Percentiles rank a stretch among this genome's conserved stretches.
These are phyloP conservation scores for Oenanthe melanoleuca DNA, from an alignment of 2,113 vertebrate genomes.

Conservation along the genomic window DNA sequence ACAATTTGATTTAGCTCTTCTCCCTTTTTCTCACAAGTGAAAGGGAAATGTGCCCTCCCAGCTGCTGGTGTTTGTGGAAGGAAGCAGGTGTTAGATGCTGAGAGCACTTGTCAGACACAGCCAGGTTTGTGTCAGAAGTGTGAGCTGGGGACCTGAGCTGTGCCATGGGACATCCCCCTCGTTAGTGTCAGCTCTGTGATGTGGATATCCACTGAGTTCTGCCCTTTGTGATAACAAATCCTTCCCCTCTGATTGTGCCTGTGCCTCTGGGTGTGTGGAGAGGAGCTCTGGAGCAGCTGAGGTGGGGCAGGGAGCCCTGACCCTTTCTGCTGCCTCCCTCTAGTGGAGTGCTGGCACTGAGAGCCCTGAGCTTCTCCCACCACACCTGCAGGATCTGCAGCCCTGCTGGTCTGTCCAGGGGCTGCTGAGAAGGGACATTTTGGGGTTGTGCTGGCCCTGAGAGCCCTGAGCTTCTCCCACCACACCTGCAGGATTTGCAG, in stretches of 20 bases:
- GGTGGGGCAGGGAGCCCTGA: background rate
- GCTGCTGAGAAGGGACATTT: background rate
- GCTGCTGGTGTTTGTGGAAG: fast-evolving
- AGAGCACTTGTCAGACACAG: background rate
- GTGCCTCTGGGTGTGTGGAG: background rate
- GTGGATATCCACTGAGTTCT: background rate
- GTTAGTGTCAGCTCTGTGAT: background rate
- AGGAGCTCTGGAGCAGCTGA: background rate
- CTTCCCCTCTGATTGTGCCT: background rate
- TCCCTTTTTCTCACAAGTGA: background rate
- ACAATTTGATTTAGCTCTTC: background rate
- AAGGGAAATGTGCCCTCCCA: background rate
- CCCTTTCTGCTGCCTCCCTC: background rate
- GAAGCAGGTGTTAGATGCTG: background rate
- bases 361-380: background rate
- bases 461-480: no score
- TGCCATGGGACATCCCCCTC: background rate
- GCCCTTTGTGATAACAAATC: background rate
- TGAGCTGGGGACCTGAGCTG: background rate
- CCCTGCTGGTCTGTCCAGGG: background rate
- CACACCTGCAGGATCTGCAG: background rate
- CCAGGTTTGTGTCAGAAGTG: background rate
- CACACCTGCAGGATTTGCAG: no score
- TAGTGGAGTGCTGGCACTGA: background rate
- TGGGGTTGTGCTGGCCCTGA: background rate